Percentiles rank a stretch among this genome's conserved stretches.
These are phyloP conservation scores for Cataglyphis cursor DNA, from an alignment of 2,888 invertebrate genomes.

Conservation along the genomic window DNA sequence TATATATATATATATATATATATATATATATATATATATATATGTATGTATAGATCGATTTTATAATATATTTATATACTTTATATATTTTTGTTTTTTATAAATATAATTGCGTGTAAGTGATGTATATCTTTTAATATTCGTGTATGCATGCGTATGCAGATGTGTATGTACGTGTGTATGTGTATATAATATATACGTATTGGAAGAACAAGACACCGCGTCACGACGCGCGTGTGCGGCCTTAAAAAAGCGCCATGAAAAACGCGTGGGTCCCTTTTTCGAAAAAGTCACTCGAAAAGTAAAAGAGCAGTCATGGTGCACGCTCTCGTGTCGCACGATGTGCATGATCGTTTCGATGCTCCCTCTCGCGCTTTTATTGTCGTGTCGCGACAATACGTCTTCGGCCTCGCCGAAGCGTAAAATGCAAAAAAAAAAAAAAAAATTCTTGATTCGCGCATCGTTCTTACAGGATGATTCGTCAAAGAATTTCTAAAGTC, in stretches of 20 bases:
- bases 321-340: slow-evolving; percentile 36
- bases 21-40: slow-evolving; percentile 44
- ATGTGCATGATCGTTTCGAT: slow-evolving; percentile 27
- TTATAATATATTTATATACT: slow-evolving; percentile 23
- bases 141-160: slow-evolving; percentile 33
- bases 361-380: slow-evolving; percentile 39
- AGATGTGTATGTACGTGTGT: slow-evolving; percentile 42
- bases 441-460: slow-evolving; percentile 26
- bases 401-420: slow-evolving; percentile 35
- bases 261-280: slow-evolving; percentile 84
- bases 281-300: slow-evolving; percentile 75
- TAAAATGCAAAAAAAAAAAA: slow-evolving; percentile 4
- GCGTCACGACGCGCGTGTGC: slow-evolving; percentile 71
- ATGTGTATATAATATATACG: slow-evolving; percentile 67
- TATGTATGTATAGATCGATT: slow-evolving; percentile 59
- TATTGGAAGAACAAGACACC: slow-evolving; percentile 85
- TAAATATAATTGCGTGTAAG: slow-evolving; percentile 52
- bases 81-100: slow-evolving; percentile 55
- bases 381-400: slow-evolving; percentile 45
- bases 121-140: slow-evolving; percentile 49
- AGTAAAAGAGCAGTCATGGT: slow-evolving; percentile 60
- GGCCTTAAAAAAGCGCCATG: slow-evolving; percentile 75
- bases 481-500: neutral
- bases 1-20: slow-evolving; percentile 24
- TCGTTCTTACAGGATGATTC: slow-evolving; percentile 46